phyloP scores from a whole-genome alignment of 2,797 vertebrate species.

The Falco berigora region DNA sequence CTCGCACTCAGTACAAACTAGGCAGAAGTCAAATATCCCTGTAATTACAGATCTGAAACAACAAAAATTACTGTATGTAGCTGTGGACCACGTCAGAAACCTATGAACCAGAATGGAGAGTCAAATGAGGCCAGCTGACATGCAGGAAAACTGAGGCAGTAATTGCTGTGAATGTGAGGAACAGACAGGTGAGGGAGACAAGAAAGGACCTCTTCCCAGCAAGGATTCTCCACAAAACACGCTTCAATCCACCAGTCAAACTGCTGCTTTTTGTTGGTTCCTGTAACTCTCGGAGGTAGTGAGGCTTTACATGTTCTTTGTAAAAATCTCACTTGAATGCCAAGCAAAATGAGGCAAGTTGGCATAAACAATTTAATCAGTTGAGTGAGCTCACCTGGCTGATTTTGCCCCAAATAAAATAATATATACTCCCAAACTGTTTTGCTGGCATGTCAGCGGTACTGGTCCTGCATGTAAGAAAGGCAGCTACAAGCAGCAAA shows the following conservation, averaged over 20 bases:
- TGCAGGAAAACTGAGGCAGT: not conserved
- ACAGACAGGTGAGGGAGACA: not conserved
- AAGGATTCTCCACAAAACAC: not conserved
- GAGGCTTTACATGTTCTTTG: rapidly evolving
- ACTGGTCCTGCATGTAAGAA: not conserved
- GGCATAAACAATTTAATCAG: not conserved
- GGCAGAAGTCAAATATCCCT: not conserved
- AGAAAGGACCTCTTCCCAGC: not conserved
- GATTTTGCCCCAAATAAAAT: not conserved
- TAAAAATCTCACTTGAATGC: not conserved
- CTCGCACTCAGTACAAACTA: not conserved
- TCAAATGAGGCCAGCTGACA: not conserved
- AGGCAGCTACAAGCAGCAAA: not conserved
- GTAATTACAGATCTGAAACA: not conserved
- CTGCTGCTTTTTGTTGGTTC: not conserved
- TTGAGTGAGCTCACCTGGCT: not conserved
- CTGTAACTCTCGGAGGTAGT: not conserved
- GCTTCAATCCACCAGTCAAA: not conserved
- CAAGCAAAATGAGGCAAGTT: not conserved
- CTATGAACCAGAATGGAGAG: not conserved
- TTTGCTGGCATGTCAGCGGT: not conserved
- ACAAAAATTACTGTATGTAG: not conserved
- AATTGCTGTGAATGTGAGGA: not conserved
- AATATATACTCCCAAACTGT: not conserved
- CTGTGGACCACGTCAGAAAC: not conserved